Evolutionary conservation across 2,113 vertebrate species (phyloP), one percentile per base, ranked within the genome.

Genomic region (Bostrychus sinensis): DNA sequence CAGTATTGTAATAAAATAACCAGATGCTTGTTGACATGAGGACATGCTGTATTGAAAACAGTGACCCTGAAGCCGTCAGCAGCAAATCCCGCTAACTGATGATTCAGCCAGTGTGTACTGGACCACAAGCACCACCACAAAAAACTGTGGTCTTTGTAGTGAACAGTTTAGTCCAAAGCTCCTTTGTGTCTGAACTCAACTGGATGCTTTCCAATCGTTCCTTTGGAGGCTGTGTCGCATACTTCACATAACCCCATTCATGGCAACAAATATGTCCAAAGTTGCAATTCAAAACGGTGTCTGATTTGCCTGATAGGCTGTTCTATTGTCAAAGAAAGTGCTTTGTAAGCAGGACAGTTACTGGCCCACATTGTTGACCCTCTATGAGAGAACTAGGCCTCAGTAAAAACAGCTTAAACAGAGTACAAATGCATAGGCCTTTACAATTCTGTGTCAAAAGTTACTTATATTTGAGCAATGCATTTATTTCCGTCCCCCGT

Each of bases 301-400:
- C 70, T 80, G 70, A 81, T 81, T 78, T 80, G 74, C 80, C 78
- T 71, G 77, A 78, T 61, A 81, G 70, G 72, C 62, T 50, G 50
- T 84, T 83, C 62, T 62, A 76, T 88, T 89, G 86, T 85, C 57
- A 77, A 53, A 66, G 70, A 82, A 87, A 88, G 45, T 76, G 88
- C 82, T 41, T 60, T 25, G 80, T 87, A 79, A 87, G 88, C 87
- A 70, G 62, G 37, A 72, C 54, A 48, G 59, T 58, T 67, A 63
- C 66, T 77, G 82, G 77, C 73, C 82, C 75, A 77, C 65, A 69
- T n/a, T 58, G 72, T 57, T 76, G 66, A 81, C 50, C 83, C 67
- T 30, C 58, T 51, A 42, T 72, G 72, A 75, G 75, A 80, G 41
- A 85, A 67, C 55, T 20, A 60, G 61, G 61, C 73, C 73, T 36